Conservation (phyloP, 1,140 invertebrate species). For the Delia radicum region DNA sequence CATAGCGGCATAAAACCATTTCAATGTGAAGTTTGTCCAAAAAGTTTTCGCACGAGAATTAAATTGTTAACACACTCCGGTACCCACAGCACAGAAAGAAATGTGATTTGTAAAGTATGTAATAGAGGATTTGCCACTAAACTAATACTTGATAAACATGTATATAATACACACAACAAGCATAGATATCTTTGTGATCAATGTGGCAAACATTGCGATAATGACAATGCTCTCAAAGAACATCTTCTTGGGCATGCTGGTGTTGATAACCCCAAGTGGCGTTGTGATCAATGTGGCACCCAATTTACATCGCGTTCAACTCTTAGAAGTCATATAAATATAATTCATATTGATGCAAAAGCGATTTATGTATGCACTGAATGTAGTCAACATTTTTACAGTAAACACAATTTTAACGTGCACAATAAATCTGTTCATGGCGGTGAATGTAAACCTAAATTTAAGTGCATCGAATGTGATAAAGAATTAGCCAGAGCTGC, state of each 20-base stretch:
- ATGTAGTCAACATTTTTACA: constrained; percentile 34
- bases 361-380: constrained; percentile 38
- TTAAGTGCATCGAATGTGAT: constrained; percentile 38
- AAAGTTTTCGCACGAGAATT: constrained; percentile 35
- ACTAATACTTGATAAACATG: constrained; percentile 35
- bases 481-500: constrained; percentile 36
- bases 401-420: constrained; percentile 32
- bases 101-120: constrained; percentile 39
- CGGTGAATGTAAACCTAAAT: constrained; percentile 33
- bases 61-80: constrained; percentile 32
- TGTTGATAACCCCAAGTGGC: constrained; percentile 9
- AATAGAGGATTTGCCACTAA: constrained; percentile 34
- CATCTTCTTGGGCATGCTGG: constrained; percentile 25
- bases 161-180: constrained; percentile 30
- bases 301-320: constrained; percentile 35
- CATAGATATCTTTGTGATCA: too few relatives aligned
- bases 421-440: constrained; percentile 37
- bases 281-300: constrained; percentile 20
- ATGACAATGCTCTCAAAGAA: constrained; percentile 13
- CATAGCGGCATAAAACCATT: neutral
- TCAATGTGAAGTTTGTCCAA: constrained; percentile 9
- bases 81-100: constrained; percentile 35
- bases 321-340: constrained; percentile 37
- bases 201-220: constrained; percentile 37
- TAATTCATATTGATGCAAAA: constrained; percentile 36